These are phyloP conservation scores for Pristiophorus japonicus DNA, from an alignment of 2,113 vertebrate species.

Conservation along the genomic window DNA sequence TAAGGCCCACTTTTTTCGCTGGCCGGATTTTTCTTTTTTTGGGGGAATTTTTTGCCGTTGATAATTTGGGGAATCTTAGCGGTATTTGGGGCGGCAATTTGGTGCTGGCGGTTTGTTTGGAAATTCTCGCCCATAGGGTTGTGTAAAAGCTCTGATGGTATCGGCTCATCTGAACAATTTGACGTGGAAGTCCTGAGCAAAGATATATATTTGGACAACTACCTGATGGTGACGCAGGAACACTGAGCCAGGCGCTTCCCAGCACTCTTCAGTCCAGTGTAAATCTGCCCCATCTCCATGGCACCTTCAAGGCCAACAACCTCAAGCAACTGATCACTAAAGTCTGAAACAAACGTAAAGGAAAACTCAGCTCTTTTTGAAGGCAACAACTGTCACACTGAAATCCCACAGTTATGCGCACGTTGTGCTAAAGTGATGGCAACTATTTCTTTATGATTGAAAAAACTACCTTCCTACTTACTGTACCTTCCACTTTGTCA, in stretches of 20 bases:
- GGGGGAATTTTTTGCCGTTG: no score
- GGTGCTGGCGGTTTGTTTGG: no score
- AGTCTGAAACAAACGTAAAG: slow-evolving; percentile 56
- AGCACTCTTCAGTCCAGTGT: slow-evolving; percentile 89
- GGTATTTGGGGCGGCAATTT: no score
- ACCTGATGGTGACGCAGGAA: slow-evolving; percentile 81
- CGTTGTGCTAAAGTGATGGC: not conserved
- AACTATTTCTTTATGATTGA: not conserved
- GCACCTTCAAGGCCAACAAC: slow-evolving; percentile 90
- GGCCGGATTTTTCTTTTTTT: no score
- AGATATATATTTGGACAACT: slow-evolving; percentile 36
- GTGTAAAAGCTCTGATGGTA: not conserved
- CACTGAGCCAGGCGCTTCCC: slow-evolving; percentile 88
- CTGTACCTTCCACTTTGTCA: not conserved
- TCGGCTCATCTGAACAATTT: not conserved
- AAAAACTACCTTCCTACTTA: not conserved
- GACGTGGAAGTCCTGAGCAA: not conserved
- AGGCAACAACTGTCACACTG: not conserved
- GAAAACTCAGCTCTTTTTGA: not conserved
- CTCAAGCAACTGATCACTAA: slow-evolving; percentile 85
- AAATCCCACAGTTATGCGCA: not conserved
- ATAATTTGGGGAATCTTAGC: no score
- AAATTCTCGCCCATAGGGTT: no score
- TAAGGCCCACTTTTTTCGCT: no score
- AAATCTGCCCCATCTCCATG: slow-evolving; percentile 97